Evolutionary conservation across 1,140 invertebrate genomes (phyloP).

Genomic region (Caenorhabditis inopinata): DNA sequence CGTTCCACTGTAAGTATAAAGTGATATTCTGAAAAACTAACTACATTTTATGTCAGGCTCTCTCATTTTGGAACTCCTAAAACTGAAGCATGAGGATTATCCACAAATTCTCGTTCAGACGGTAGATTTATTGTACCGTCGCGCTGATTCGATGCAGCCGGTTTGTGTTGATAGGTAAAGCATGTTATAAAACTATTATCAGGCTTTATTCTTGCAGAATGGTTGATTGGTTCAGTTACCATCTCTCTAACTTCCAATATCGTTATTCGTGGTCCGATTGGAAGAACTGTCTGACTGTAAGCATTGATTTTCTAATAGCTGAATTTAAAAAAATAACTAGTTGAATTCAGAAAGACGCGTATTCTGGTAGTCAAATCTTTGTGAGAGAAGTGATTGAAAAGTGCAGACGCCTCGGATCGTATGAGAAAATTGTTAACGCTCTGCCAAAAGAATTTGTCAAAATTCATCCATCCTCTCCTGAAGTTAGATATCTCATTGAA

Average conservation of each 20-base stretch:
- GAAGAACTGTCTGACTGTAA: slow-evolving; percentile 66
- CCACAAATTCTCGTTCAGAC: slow-evolving; percentile 95
- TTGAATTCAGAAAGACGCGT: slow-evolving; percentile 75
- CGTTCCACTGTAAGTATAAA: slow-evolving; percentile 77
- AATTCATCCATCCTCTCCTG: slow-evolving; percentile 76
- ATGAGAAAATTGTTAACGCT: slow-evolving; percentile 86
- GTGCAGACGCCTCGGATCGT: slow-evolving; percentile 90
- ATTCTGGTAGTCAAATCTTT: slow-evolving; percentile 93
- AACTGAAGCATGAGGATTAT: slow-evolving; percentile 91
- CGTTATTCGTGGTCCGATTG: slow-evolving; percentile 89
- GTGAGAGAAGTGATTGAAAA: slow-evolving; percentile 87
- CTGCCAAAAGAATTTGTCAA: slow-evolving; percentile 79
- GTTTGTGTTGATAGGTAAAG: slow-evolving; percentile 85
- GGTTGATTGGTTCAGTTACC: slow-evolving; percentile 95
- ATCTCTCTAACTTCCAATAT: slow-evolving; percentile 98
- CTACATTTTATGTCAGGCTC: slow-evolving; percentile 68
- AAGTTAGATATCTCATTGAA: slow-evolving; percentile 69
- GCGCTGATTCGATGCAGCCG: slow-evolving; percentile 94
- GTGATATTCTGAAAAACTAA: neutral
- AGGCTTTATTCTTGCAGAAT: slow-evolving; percentile 71
- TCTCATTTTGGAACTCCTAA: slow-evolving; percentile 92
- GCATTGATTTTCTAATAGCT: neutral
- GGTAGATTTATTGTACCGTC: slow-evolving; percentile 90
- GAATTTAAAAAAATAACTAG: neutral
- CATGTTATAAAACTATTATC: neutral